Percentiles rank a stretch among this genome's conserved stretches.
phyloP scores from a whole-genome alignment of 1,140 invertebrate species.

The Papilio helenus region DNA sequence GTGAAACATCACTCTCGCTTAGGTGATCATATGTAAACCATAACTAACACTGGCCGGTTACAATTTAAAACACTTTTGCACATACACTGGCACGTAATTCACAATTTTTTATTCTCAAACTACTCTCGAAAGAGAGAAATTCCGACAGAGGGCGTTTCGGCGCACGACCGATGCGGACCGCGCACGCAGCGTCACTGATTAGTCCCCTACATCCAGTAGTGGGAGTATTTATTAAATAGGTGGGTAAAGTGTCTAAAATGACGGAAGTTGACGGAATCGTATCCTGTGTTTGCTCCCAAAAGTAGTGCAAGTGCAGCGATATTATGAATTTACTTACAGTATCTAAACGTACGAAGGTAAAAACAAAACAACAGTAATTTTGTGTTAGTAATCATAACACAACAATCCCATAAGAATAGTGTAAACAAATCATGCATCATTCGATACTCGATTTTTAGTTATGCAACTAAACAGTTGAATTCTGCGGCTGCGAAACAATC shows the following conservation, averaged over 20 bases:
- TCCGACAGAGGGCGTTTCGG: constrained; percentile 13
- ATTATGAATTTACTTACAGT: background rate
- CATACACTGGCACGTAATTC: constrained; percentile 30
- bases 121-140: constrained; percentile 38
- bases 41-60: constrained; percentile 22
- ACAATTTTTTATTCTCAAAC: constrained; percentile 21
- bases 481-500: no score
- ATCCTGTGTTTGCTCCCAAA: constrained; percentile 11
- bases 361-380: no score
- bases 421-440: no score
- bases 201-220: background rate
- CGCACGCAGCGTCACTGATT: constrained; percentile 29
- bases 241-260: background rate
- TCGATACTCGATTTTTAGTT: no score
- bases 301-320: background rate
- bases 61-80: background rate
- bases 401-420: no score
- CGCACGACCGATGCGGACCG: constrained; percentile 22
- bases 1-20: constrained; percentile 15
- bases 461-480: no score
- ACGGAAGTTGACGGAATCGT: constrained; percentile 36
- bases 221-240: constrained; percentile 34
- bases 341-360: no score
- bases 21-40: constrained; percentile 5
- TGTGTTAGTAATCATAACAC: no score